Evolutionary conservation across 1,140 invertebrate species (phyloP), one percentile per base, ranked within the genome.

Genomic region (Saccostrea cuccullata): DNA sequence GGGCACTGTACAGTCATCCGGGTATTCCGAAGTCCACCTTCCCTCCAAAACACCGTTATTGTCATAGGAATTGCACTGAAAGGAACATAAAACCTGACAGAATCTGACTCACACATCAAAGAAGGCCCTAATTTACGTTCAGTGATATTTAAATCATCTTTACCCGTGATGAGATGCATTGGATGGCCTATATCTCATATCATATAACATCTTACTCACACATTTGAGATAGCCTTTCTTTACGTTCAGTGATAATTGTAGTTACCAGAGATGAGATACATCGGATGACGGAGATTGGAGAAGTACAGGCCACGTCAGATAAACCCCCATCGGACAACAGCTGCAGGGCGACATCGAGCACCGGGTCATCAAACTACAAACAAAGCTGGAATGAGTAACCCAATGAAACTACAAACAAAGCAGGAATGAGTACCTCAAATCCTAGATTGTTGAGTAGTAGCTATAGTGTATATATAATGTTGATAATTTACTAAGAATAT

Each of bases 31-130:
- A 0, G 96, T 96, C 98, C 98, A 99, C 93, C 98, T 98, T 0
- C 98, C 98, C 92, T 97, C 96, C 64, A 99, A 92, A 0, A 97
- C 96, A 0, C 98, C 98, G 92, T 97, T 96, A 93, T 98, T 98
- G 94, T 99, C 98, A 67, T 56, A 36, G 55, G 82, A 77, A 36
- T 87, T 89, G 6, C 82, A 77, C 85, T 89, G 56, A 17, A 58
- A 88, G 9, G 0, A 47, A 8, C 47, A 47, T 6, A 1, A 2
- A 8, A 47, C 47, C 47, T 6, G 47, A 47, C 47, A 8, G 5
- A 6, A 47, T 47, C 9, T 47, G 1, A 47, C 6, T 47, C 47
- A 8, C 47, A 47, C 47, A 5, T 47, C 0, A 47, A 47, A 47
- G 47, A 47, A 2, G 9, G 47, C 9, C 5, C 47, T 47, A 47